These are phyloP conservation scores for Semnornis frantzii DNA, from an alignment of 2,113 vertebrate species.

Conservation along the genomic window DNA sequence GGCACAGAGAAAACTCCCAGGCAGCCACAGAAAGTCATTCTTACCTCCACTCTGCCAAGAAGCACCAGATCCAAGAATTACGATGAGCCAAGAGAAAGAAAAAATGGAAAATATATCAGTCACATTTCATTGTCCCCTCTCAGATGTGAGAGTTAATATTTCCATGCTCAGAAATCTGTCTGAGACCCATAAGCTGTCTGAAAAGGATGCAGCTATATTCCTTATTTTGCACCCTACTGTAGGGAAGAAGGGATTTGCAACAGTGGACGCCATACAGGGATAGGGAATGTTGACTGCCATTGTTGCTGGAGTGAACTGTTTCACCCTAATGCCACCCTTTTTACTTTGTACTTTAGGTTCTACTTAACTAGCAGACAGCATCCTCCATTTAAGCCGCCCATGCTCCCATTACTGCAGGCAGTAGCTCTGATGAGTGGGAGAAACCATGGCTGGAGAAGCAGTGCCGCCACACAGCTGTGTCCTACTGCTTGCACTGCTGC, in stretches of 20 bases:
- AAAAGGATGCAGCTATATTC: background rate
- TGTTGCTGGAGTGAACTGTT: background rate
- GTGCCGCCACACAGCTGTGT: fast-evolving
- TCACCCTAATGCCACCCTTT: background rate
- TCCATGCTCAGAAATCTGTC: background rate
- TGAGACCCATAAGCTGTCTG: background rate
- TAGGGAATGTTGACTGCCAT: background rate
- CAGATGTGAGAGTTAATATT: background rate
- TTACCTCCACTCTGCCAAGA: constrained; percentile 87
- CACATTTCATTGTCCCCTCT: background rate
- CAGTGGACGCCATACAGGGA: background rate
- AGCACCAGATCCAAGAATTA: constrained; percentile 52
- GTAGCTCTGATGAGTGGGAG: background rate
- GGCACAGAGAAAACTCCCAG: background rate
- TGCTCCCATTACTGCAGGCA: background rate
- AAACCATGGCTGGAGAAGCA: background rate
- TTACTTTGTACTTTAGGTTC: background rate
- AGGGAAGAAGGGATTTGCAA: background rate
- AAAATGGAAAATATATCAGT: constrained; percentile 68
- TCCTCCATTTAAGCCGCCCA: background rate
- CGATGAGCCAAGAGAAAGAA: constrained; percentile 42
- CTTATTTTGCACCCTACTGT: background rate
- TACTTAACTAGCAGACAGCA: background rate
- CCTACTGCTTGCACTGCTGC: fast-evolving
- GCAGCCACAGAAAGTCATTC: constrained; percentile 10